phyloP scores from a whole-genome alignment of 2,888 invertebrate species.

The Mesorhabditis spiculigera region DNA sequence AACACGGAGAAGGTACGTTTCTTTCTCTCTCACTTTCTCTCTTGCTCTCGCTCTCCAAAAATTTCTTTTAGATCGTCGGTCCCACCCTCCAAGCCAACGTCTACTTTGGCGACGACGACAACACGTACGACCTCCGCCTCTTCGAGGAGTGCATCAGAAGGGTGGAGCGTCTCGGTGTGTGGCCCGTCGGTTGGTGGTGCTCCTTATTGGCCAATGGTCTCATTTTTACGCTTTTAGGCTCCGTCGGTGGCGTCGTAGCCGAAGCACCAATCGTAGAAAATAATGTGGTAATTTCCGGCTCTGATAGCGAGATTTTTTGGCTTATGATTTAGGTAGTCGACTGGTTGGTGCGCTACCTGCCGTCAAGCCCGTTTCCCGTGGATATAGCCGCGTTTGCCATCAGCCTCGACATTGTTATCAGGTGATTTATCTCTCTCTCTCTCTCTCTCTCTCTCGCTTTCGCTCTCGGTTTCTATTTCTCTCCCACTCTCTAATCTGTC shows the following conservation, averaged over 20 bases:
- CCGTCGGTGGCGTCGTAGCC: neutral
- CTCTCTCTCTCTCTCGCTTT: no score
- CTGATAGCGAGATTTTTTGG: neutral
- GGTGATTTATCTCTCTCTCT: neutral
- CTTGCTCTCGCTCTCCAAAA: neutral
- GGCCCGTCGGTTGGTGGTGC: constrained; percentile 33
- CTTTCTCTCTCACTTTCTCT: neutral
- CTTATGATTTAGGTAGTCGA: neutral
- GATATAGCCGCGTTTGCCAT: neutral
- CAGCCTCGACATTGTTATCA: neutral
- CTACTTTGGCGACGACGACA: constrained; percentile 38
- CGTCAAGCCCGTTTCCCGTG: neutral
- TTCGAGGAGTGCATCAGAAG: constrained; percentile 31
- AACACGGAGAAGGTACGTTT: neutral
- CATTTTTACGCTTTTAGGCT: neutral
- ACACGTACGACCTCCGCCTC: constrained; percentile 30
- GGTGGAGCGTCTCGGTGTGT: constrained; percentile 30
- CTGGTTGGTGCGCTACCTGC: neutral
- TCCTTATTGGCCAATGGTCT: neutral
- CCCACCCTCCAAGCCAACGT: constrained; percentile 2
- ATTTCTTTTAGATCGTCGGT: neutral
- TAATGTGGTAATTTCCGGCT: neutral
- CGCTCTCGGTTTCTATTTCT: no score
- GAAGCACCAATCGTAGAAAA: neutral
- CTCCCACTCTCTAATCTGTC: no score